phyloP scores from a whole-genome alignment of 1,140 invertebrate species.

The Drosophila eugracilis region DNA sequence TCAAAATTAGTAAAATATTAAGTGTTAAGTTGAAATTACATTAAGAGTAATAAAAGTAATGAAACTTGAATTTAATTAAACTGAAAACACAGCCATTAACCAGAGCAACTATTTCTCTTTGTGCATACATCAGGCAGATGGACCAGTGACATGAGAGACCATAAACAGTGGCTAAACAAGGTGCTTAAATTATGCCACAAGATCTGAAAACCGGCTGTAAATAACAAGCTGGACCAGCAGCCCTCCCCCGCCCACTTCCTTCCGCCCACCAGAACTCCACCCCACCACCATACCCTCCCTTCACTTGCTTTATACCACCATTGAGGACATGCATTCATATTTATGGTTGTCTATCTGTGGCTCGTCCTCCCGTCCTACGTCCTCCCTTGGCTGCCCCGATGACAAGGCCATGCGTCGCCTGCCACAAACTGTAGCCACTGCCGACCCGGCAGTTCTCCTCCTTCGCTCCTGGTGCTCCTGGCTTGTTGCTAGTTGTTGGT shows the following conservation, averaged over 20 bases:
- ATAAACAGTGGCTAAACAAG: constrained; percentile 83
- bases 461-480: constrained; percentile 22
- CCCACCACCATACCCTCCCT: neutral
- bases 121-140: constrained; percentile 48
- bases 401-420: constrained; percentile 68
- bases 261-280: neutral
- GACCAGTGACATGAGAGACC: constrained; percentile 75
- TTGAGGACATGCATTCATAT: constrained; percentile 65
- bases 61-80: too few relatives aligned
- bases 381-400: constrained; percentile 5
- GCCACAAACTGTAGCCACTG: constrained; percentile 71
- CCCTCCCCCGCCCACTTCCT: constrained; percentile 1
- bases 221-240: constrained; percentile 63
- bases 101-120: neutral
- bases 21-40: too few relatives aligned
- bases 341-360: constrained; percentile 68
- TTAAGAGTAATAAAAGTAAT: too few relatives aligned
- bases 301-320: too few relatives aligned
- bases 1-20: too few relatives aligned
- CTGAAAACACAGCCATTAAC: neutral
- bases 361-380: neutral
- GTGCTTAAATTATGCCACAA: constrained; percentile 83
- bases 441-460: neutral
- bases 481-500: constrained; percentile 77
- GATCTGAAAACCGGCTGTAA: constrained; percentile 78